These are phyloP conservation scores for Laticauda laticaudata DNA, from an alignment of 2,113 vertebrate species.

Conservation along the genomic window DNA sequence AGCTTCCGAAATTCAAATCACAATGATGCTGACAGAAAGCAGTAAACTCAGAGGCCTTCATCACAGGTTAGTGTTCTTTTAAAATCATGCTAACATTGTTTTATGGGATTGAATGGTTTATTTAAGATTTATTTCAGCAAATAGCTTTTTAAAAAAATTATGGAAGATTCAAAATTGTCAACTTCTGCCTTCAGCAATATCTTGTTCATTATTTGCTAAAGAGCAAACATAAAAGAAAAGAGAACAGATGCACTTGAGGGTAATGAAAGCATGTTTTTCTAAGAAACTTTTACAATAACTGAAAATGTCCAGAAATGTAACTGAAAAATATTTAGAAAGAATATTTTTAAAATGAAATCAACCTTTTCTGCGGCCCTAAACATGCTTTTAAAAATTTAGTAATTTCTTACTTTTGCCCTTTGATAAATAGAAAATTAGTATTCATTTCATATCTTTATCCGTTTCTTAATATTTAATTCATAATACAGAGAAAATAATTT, in stretches of 20 bases:
- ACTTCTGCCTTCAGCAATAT: not conserved
- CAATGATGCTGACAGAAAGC: conserved; percentile 98
- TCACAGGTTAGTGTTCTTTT: conserved; percentile 81
- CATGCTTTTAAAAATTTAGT: not conserved
- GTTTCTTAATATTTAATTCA: not conserved
- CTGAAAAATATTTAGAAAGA: not conserved
- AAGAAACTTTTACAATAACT: not conserved
- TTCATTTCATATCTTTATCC: not conserved
- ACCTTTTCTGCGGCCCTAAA: not conserved
- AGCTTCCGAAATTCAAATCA: conserved; percentile 96
- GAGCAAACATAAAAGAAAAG: not conserved
- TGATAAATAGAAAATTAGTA: not conserved
- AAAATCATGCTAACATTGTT: not conserved
- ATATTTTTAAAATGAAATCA: not conserved
- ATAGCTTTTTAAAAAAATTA: not conserved
- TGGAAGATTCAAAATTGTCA: not conserved
- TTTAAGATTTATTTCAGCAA: not conserved
- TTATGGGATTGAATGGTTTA: not conserved
- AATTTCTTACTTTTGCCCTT: not conserved
- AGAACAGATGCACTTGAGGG: not conserved
- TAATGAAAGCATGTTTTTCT: not conserved
- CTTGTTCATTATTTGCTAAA: not conserved
- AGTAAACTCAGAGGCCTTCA: conserved; percentile 97
- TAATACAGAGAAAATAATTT: not conserved
- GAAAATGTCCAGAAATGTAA: not conserved